These are phyloP conservation scores for Sceloporus undulatus DNA, from an alignment of 2,113 vertebrate genomes.

Conservation along the genomic window DNA sequence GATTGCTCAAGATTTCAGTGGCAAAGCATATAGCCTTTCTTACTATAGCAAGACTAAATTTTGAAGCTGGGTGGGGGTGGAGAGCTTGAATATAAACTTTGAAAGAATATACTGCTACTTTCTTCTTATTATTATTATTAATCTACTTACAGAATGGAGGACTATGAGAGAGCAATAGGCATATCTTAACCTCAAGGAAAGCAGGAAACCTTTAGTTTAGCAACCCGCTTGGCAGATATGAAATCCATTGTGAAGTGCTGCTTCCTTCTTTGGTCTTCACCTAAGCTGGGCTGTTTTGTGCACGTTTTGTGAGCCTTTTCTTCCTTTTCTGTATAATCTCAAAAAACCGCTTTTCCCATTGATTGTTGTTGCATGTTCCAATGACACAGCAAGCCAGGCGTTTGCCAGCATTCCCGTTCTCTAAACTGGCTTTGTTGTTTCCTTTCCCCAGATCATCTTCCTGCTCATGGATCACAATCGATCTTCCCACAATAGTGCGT, in stretches of 20 bases:
- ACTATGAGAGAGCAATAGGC: not conserved
- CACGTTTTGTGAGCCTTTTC: slow-evolving; percentile 56
- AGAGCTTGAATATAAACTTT: slow-evolving; percentile 24
- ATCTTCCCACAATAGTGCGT: slow-evolving; percentile 84
- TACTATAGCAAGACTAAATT: slow-evolving; percentile 6
- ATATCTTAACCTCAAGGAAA: slow-evolving; percentile 13
- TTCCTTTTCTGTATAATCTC: slow-evolving; percentile 62
- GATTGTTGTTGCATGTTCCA: slow-evolving; percentile 71
- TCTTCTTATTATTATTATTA: slow-evolving; percentile 69
- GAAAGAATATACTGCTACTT: slow-evolving; percentile 12
- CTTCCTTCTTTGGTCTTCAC: not conserved
- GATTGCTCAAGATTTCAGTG: not conserved
- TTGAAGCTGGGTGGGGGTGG: not conserved
- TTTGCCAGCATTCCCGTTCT: slow-evolving; percentile 91
- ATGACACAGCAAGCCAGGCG: slow-evolving; percentile 93
- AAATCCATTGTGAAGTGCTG: slow-evolving; percentile 27
- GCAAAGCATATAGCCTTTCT: not conserved
- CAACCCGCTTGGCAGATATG: not conserved
- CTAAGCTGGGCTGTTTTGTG: not conserved
- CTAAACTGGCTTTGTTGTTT: slow-evolving; percentile 84
- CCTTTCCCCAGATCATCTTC: slow-evolving; percentile 91
- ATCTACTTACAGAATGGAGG: slow-evolving; percentile 41
- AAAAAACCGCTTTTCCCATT: slow-evolving; percentile 73
- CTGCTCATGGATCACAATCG: slow-evolving; percentile 89
- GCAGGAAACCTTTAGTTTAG: not conserved